Conservation (phyloP, 2,113 vertebrate genomes). For the Tautogolabrus adspersus region DNA sequence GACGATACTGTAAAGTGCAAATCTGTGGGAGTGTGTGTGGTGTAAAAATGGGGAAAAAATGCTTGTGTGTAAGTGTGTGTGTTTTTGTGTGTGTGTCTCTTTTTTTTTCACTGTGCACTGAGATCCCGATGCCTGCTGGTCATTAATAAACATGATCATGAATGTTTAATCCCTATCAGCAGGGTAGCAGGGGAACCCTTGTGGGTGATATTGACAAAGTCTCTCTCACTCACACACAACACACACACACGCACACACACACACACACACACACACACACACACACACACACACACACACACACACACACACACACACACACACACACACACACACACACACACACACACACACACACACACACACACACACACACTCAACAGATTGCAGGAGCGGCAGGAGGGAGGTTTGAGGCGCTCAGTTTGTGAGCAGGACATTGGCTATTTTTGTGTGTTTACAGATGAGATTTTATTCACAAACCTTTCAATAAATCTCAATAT, state of each 20-base stretch:
- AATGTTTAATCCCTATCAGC: conserved; percentile 81
- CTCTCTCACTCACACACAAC: conserved; percentile 7
- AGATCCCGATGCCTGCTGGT: conserved; percentile 71
- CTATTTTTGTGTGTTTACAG: background rate
- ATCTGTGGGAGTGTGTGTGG: conserved; percentile 13
- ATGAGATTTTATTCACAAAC: background rate
- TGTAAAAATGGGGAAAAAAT: background rate
- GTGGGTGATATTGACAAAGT: conserved; percentile 69
- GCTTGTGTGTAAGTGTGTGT: conserved; percentile 3
- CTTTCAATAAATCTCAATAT: background rate
- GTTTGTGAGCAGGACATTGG: conserved; percentile 23
- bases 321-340: conserved; percentile 10
- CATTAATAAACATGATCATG: conserved; percentile 86
- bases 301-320: conserved; percentile 12
- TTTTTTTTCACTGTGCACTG: too few relatives aligned
- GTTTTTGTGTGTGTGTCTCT: too few relatives aligned
- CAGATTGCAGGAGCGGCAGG: conserved; percentile 75
- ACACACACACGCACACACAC: conserved; percentile 7
- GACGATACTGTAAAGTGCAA: conserved; percentile 20
- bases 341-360: background rate
- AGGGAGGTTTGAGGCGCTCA: conserved; percentile 25
- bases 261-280: conserved; percentile 24
- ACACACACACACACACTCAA: conserved; percentile 11
- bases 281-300: conserved; percentile 24
- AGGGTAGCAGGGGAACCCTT: conserved; percentile 56